A percentile compares a stretch with the other conserved stretches of the same genome.
These are phyloP conservation scores for Charina bottae DNA, from an alignment of 2,113 vertebrate genomes.

Conservation along the genomic window DNA sequence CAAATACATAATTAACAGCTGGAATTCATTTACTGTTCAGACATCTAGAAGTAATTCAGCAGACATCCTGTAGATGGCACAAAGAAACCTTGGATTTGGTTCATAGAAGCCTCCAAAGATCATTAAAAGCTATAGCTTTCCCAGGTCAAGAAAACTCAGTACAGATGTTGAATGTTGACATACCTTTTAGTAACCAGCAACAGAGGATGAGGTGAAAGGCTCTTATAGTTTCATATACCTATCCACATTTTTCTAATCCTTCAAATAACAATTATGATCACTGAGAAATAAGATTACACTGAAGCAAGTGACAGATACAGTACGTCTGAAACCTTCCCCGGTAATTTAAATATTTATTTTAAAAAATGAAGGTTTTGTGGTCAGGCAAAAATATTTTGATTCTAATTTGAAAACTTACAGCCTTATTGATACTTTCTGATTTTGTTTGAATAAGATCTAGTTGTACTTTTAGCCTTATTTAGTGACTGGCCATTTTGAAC, in stretches of 20 bases:
- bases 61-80: slow-evolving; percentile 21
- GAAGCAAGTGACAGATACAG: neutral
- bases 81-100: slow-evolving; percentile 3
- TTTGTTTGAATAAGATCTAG: neutral
- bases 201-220: neutral
- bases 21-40: neutral
- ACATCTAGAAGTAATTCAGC: neutral
- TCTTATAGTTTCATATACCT: neutral
- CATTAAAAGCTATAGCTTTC: neutral
- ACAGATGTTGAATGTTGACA: neutral
- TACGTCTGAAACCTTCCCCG: neutral
- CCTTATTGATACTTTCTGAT: neutral
- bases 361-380: neutral
- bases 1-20: neutral
- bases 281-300: neutral
- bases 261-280: neutral
- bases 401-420: neutral
- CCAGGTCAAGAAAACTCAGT: neutral
- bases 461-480: neutral
- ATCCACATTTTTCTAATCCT: neutral
- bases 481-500: neutral
- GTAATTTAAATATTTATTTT: neutral
- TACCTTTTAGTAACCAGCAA: neutral
- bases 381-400: neutral
- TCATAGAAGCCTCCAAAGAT: neutral